Evolutionary conservation across 1,140 invertebrate genomes (phyloP), one percentile per base, ranked within the genome.

Genomic region (Phocides pigmalion): DNA sequence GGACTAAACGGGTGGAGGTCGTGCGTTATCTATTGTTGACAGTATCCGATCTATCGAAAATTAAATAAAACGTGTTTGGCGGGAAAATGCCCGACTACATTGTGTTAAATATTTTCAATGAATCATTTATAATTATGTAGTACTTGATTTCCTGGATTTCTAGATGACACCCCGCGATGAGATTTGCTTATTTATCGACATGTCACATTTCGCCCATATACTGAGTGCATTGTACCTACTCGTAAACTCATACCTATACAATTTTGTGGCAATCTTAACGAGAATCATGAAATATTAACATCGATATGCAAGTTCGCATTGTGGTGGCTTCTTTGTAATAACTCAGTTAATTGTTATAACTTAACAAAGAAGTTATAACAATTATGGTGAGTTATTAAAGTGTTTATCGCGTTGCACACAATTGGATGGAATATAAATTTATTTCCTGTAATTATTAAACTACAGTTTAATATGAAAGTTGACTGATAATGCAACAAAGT

Each of bases 291-390:
- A 50, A 50, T 32, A 50, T 15, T 15, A 12, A 50, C 47, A 25
- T 28, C 47, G 47, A 50, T 50, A 50, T 50, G 47, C 47, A 50
- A 50, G 22, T 50, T 22, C 28, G 47, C 15, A 28, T 12, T 28
- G 47, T 50, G 47, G 12, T 4, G 20, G 14, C 5, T 15, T 16
- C 47, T 50, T 50, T 50, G 47, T 50, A 28, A n/a, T n/a, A n/a
- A n/a, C n/a, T n/a, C n/a, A n/a, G n/a, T n/a, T n/a, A n/a, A n/a
- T n/a, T n/a, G n/a, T n/a, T n/a, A n/a, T n/a, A n/a, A n/a, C n/a
- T n/a, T n/a, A n/a, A n/a, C n/a, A n/a, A n/a, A n/a, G n/a, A 28
- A 50, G 22, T 50, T 50, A 32, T 50, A 50, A 50, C 47, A 50
- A 50, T 50, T 22, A 32, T 8, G 25, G 47, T 32, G 47, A 47